Base-by-base conservation (phyloP, 2,888 invertebrate genomes). In the Pristionchus japonicus region DNA sequence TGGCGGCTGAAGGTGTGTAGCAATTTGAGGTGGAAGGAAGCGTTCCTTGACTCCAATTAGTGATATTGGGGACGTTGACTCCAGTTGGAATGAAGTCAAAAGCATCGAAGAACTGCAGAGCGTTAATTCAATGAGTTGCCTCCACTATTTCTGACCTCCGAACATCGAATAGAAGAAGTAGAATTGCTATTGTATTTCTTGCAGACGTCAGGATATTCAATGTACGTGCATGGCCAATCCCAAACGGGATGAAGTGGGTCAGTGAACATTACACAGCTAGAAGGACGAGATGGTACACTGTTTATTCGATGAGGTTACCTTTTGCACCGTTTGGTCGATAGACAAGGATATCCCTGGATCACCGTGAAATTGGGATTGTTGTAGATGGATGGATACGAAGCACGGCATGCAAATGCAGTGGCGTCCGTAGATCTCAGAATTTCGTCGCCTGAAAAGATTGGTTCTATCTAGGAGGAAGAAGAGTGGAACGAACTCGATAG, bases 21-120 rank as follows among this genome's bases (percentile, higher is more conserved):
- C 70, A 70, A 34, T 27, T 70, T 13, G 34, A 2, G 2, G 1
- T 37, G 17, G 70, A 70, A 23, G 70, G 70, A 70, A 23, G 31
- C 15, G 70, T 31, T 67, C 74, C 74, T 23, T 23, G 13, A 13
- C 20, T 1, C 74, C 74, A 74, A 7, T 40, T 23, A 15, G 37
- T n/a, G 74, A 74, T 74, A 37, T 74, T 74, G 23, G 74, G 74
- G 0, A 31, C 31, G 40, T 74, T 74, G 20, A 74, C 74, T 37
- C 80, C 80, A 17, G 49, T 80, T 23, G 74, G 74, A 74, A 74
- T 40, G 74, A 74, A 74, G 37, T 74, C 74, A 11, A 74, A 74
- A 0, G 23, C 23, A 40, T 23, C n/a, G 80, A 80, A 80, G 27
- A 80, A 80, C 80, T 80, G 49, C 17, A 34, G 34, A 67, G n/a